Evolutionary conservation across 2,113 vertebrate species (phyloP).

Genomic region (Paradoxurus hermaphroditus): DNA sequence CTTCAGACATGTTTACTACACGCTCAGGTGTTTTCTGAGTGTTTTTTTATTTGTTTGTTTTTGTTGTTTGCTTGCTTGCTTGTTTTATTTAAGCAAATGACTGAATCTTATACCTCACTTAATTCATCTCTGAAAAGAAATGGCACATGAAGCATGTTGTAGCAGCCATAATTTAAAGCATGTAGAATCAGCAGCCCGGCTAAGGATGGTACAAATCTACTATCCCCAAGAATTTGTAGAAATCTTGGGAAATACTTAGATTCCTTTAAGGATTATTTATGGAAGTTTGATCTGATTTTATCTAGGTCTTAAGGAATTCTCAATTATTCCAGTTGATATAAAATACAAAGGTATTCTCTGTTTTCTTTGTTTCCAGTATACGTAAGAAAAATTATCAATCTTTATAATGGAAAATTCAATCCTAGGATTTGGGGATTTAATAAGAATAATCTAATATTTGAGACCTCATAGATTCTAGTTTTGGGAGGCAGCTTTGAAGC

Average conservation of each 20-base stretch:
- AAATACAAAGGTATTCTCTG: neutral
- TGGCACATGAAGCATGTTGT: neutral
- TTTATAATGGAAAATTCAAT: neutral
- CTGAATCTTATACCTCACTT: neutral
- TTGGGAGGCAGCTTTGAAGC: neutral
- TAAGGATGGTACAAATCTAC: neutral
- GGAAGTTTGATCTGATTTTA: neutral
- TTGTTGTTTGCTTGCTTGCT: neutral
- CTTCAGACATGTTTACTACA: neutral
- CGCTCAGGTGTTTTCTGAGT: neutral
- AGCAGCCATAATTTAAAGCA: neutral
- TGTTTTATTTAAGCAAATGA: neutral
- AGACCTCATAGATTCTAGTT: neutral
- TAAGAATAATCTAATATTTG: neutral
- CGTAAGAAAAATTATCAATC: neutral
- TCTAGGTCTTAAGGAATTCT: neutral
- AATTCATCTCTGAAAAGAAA: neutral
- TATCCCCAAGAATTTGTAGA: neutral
- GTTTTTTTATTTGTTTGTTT: neutral
- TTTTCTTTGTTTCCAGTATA: neutral
- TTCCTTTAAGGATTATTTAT: neutral
- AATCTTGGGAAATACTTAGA: neutral
- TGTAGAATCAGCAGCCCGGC: neutral
- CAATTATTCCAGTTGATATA: neutral
- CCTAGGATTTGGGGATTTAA: neutral